These are phyloP conservation scores for Hemistola chrysoprasaria DNA, from an alignment of 2,888 invertebrate genomes.

Conservation along the genomic window DNA sequence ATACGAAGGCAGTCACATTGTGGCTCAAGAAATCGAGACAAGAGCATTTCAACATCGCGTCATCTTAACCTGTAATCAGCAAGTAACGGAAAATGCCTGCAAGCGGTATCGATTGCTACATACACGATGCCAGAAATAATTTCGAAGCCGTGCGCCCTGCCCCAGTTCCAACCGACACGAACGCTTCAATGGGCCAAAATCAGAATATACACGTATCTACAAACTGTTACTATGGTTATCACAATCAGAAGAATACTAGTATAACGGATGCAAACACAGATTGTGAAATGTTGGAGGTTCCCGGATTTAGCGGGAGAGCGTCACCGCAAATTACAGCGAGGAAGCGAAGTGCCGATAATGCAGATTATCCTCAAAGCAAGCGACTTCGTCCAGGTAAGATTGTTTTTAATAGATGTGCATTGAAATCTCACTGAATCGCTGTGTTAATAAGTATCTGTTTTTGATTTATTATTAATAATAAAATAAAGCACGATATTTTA, in stretches of 20 bases:
- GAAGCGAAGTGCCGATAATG: conserved; percentile 68
- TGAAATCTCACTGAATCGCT: conserved; percentile 52
- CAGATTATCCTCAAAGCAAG: conserved; percentile 59
- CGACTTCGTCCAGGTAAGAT: conserved; percentile 72
- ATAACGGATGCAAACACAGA: conserved; percentile 48
- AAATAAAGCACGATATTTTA: too few species aligned
- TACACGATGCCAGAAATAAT: conserved; percentile 73
- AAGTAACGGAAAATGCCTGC: conserved; percentile 59
- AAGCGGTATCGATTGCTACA: conserved; percentile 62
- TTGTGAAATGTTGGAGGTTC: conserved; percentile 69
- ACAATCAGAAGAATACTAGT: conserved; percentile 51
- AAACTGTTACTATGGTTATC: conserved; percentile 79
- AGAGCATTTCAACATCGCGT: not conserved
- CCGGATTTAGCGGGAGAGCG: conserved; percentile 32
- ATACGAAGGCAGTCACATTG: too few species aligned
- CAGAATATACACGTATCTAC: conserved; percentile 74
- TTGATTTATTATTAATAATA: not conserved
- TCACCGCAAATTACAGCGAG: conserved; percentile 49
- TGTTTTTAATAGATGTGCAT: conserved; percentile 28
- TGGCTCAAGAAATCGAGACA: too few species aligned
- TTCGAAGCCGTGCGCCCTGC: conserved; percentile 72
- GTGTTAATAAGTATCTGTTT: not conserved
- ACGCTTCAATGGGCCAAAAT: conserved; percentile 63
- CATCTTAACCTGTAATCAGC: not conserved
- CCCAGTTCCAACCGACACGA: conserved; percentile 62